These are phyloP conservation scores for Chrysomela aeneicollis DNA, from an alignment of 2,888 invertebrate species.

Conservation along the genomic window DNA sequence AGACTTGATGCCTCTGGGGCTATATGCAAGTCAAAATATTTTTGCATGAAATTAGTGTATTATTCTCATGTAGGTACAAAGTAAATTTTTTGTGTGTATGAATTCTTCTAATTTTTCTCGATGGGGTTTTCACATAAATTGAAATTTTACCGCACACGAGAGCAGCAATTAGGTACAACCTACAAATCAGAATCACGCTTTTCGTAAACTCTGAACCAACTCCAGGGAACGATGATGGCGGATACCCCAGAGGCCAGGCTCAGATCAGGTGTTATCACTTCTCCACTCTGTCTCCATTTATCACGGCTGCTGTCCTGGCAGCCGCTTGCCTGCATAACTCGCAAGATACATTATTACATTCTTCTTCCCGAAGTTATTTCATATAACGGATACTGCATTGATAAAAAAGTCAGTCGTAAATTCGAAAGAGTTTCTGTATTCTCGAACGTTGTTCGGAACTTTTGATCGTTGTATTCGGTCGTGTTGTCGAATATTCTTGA, in stretches of 20 bases:
- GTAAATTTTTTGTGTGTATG: no score
- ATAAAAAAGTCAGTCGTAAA: constrained; percentile 3
- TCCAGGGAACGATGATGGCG: constrained; percentile 8
- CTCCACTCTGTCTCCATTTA: constrained; percentile 57
- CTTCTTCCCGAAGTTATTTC: not conserved
- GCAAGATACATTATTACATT: constrained; percentile 4
- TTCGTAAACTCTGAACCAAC: constrained; percentile 9
- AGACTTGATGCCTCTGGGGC: no score
- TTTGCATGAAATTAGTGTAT: no score
- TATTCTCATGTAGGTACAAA: no score
- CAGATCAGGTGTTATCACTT: constrained; percentile 58
- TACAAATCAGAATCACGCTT: not conserved
- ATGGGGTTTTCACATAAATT: not conserved
- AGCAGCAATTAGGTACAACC: not conserved
- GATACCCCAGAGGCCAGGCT: constrained; percentile 33
- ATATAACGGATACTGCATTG: not conserved
- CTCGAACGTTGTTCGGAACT: not conserved
- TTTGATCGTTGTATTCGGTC: not conserved
- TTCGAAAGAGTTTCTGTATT: not conserved
- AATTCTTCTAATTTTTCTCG: no score
- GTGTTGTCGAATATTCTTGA: not conserved
- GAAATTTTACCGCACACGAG: not conserved
- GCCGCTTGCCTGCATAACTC: constrained; percentile 27
- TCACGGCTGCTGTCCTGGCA: constrained; percentile 48
- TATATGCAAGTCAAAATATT: no score